Percentiles rank a stretch among this genome's conserved stretches.
These are phyloP conservation scores for Enhydra lutris DNA, from an alignment of 2,113 vertebrate genomes.

Conservation along the genomic window DNA sequence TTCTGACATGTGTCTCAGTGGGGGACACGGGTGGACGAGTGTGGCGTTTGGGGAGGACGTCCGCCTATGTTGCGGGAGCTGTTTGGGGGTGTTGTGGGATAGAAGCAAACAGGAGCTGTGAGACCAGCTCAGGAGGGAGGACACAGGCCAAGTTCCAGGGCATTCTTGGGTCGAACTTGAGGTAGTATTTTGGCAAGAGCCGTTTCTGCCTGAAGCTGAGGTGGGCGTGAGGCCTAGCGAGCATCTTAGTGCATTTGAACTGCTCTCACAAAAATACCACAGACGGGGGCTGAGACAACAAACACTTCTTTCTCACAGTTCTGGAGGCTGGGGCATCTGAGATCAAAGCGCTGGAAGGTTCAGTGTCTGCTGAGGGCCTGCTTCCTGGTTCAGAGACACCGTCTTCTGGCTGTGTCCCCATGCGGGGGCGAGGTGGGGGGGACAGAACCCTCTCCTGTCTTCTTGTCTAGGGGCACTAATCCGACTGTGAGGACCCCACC, in stretches of 20 bases:
- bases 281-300: neutral
- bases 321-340: neutral
- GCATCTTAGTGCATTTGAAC: too few species aligned
- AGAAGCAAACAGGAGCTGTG: neutral
- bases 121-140: neutral
- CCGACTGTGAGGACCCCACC: fast-evolving
- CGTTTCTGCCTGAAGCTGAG: neutral
- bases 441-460: neutral
- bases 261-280: neutral
- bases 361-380: neutral
- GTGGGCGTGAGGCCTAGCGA: neutral
- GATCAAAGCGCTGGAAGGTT: neutral
- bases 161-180: neutral
- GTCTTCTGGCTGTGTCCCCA: neutral
- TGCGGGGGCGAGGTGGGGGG: fast-evolving
- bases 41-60: neutral
- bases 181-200: neutral
- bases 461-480: too few species aligned
- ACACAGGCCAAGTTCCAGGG: neutral
- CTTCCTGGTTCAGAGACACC: neutral
- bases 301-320: neutral
- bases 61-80: fast-evolving
- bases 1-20: neutral
- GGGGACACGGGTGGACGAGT: neutral
- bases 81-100: too few species aligned